Conservation (phyloP, 92 coral and sea anemone genomes). For the Pocillopora grandis region DNA sequence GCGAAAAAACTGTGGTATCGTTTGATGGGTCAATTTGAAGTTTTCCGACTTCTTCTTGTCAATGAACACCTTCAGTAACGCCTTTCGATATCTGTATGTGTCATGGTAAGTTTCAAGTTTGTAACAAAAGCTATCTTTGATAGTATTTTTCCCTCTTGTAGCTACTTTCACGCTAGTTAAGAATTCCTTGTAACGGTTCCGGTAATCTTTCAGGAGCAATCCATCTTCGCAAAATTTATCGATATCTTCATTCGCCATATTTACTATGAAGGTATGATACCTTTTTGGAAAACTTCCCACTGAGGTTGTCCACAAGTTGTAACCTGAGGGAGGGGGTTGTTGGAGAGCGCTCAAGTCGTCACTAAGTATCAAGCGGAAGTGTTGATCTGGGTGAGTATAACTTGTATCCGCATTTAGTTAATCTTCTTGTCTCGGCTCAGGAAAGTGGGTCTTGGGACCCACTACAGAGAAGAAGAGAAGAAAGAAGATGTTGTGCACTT, state of each 20-base stretch:
- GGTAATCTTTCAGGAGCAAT: neutral
- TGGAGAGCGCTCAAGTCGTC: neutral
- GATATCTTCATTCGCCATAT: neutral
- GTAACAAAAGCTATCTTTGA: neutral
- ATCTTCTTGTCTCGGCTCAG: neutral
- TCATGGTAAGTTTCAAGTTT: neutral
- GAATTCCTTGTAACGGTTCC: neutral
- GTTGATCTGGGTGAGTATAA: neutral
- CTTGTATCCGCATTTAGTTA: neutral
- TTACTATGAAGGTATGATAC: neutral
- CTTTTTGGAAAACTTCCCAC: neutral
- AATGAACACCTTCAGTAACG: neutral
- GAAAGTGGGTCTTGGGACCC: neutral
- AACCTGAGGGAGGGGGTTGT: neutral
- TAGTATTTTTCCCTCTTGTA: neutral
- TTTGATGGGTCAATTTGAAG: neutral
- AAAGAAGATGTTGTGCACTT: neutral
- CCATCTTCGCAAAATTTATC: neutral
- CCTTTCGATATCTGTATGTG: conserved; percentile 11
- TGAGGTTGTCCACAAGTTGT: neutral
- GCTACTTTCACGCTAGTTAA: neutral
- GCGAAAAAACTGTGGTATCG: neutral
- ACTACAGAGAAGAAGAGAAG: neutral
- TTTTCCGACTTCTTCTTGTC: neutral
- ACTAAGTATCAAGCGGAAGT: neutral